A percentile compares a stretch with the other conserved stretches of the same genome.
Conservation (phyloP, 92 coral and sea anemone genomes). For the Epizoanthus scotinus region DNA sequence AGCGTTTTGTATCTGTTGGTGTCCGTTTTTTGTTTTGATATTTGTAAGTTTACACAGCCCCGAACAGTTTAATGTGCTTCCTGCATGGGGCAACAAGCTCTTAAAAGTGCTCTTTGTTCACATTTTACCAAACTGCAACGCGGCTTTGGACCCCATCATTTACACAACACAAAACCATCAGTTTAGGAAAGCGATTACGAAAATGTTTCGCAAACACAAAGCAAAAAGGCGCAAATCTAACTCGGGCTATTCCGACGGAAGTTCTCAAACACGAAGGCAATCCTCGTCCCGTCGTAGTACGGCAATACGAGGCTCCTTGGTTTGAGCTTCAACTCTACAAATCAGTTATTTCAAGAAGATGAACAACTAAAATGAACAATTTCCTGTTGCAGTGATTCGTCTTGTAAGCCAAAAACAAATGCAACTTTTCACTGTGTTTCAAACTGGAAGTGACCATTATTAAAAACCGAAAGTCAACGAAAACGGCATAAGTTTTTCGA, state of each 20-base stretch:
- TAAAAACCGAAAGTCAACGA: no score
- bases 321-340: background rate
- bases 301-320: background rate
- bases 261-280: conserved; percentile 10
- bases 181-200: conserved; percentile 68
- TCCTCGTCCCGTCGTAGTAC: background rate
- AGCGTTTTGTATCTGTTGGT: conserved; percentile 89
- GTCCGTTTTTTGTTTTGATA: conserved; percentile 75
- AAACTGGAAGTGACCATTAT: no score
- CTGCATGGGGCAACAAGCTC: conserved; percentile 52
- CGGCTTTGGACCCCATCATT: conserved; percentile 81
- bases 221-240: conserved; percentile 25
- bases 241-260: conserved; percentile 22
- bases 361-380: no score
- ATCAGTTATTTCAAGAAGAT: background rate
- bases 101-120: conserved; percentile 62
- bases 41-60: conserved; percentile 73
- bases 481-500: no score
- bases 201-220: conserved; percentile 42
- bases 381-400: no score
- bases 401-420: no score
- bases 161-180: conserved; percentile 86
- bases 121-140: conserved; percentile 79
- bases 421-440: no score
- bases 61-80: conserved; percentile 42